Evolutionary conservation across 2,113 vertebrate genomes (phyloP).

Genomic region (Notarius quadriscutis): DNA sequence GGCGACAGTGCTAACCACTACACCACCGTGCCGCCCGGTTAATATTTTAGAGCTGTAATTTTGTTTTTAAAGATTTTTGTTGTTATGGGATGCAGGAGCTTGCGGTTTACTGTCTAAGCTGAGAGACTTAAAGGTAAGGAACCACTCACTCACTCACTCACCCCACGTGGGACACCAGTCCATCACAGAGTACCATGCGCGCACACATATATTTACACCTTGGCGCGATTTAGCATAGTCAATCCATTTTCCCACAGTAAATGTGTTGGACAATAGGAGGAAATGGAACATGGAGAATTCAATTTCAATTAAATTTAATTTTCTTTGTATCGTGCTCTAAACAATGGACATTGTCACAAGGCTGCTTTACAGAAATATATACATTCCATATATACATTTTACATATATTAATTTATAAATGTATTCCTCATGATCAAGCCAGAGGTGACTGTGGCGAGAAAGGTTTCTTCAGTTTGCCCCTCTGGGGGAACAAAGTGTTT

Average conservation of each 20-base stretch:
- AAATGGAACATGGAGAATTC: neutral
- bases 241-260: neutral
- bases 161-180: neutral
- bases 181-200: neutral
- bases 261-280: neutral
- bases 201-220: neutral
- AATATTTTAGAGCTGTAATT: neutral
- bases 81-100: neutral
- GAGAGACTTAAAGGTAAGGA: neutral
- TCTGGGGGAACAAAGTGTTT: neutral
- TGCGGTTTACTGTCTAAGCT: neutral
- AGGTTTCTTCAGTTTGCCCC: neutral
- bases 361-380: no score
- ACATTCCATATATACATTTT: no score
- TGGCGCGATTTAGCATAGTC: neutral
- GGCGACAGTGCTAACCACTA: no score
- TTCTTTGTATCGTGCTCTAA: neutral
- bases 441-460: no score
- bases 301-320: no score
- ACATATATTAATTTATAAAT: no score
- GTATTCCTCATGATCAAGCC: no score
- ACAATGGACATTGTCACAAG: neutral
- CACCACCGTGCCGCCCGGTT: neutral
- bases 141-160: neutral
- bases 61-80: neutral